phyloP scores from a whole-genome alignment of 1,140 invertebrate genomes.

The Apis florea region DNA sequence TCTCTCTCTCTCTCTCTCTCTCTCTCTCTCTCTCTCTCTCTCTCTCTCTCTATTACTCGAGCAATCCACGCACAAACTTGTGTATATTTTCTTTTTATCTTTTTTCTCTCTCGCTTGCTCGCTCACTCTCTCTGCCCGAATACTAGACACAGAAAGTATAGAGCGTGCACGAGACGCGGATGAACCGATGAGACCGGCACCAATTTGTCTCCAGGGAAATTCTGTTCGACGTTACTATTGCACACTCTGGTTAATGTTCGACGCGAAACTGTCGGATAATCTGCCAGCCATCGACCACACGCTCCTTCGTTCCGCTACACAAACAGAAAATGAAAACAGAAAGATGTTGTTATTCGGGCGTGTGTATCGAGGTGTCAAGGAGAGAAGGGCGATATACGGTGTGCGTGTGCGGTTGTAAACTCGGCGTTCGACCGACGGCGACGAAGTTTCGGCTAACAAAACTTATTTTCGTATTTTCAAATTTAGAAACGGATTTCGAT shows the following conservation, averaged over 20 bases:
- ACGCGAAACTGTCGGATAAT: neutral
- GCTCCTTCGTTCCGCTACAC: constrained; percentile 7
- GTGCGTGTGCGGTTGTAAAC: too few species aligned
- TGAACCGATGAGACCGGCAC: constrained; percentile 16
- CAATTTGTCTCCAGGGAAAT: neutral
- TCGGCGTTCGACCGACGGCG: too few species aligned
- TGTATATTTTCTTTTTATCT: neutral
- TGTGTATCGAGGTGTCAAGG: neutral
- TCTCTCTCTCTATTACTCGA: neutral
- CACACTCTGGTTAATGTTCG: constrained; percentile 13
- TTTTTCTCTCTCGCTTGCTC: neutral
- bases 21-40: too few species aligned
- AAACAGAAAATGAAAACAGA: constrained; percentile 15
- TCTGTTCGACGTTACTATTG: neutral
- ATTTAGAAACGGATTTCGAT: too few species aligned
- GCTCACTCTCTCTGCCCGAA: neutral
- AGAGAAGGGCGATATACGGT: neutral
- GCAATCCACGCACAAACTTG: neutral
- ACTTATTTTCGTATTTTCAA: too few species aligned
- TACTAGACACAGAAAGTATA: constrained; percentile 26
- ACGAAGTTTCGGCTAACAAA: too few species aligned
- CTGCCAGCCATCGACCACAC: constrained; percentile 9
- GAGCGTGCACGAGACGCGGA: constrained; percentile 43
- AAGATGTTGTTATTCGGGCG: neutral
- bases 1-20: too few species aligned